Percentiles rank a stretch among this genome's conserved stretches.
Conservation (phyloP, 2,113 vertebrate genomes). For the Rafetus swinhoei region DNA sequence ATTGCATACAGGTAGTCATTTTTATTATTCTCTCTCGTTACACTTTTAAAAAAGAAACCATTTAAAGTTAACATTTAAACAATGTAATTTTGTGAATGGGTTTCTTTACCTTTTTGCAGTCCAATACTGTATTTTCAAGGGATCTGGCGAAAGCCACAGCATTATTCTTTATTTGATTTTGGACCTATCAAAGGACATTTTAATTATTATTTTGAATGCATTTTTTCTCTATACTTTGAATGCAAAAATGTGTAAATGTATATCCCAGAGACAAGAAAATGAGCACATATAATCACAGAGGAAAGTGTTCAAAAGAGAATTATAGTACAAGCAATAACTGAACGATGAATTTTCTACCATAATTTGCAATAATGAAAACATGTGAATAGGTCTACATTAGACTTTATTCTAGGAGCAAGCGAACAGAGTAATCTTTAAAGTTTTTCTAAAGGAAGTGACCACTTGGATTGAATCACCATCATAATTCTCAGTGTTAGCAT, state of each 20-base stretch:
- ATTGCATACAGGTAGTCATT: background rate
- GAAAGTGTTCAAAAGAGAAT: background rate
- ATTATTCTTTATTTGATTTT: slow-evolving; percentile 80
- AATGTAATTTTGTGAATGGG: background rate
- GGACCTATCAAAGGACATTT: slow-evolving; percentile 74
- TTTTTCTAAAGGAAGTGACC: accelerated
- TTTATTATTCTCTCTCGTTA: background rate
- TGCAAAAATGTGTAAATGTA: background rate
- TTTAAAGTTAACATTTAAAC: background rate
- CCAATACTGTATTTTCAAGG: slow-evolving; percentile 80
- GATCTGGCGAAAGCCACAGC: slow-evolving; percentile 72
- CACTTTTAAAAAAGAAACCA: background rate
- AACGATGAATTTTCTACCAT: background rate
- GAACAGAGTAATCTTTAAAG: background rate
- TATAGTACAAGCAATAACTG: background rate
- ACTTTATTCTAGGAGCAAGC: accelerated
- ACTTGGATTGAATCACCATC: background rate
- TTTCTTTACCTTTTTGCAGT: slow-evolving; percentile 81
- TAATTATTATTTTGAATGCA: background rate
- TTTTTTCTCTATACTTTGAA: too few relatives aligned
- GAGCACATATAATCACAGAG: background rate
- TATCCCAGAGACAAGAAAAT: background rate
- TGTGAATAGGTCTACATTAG: background rate
- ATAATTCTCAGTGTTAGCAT: background rate
- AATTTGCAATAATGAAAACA: background rate